Evolutionary conservation across 23 tunicate species (phyloP).

Genomic region (Styela clava): DNA sequence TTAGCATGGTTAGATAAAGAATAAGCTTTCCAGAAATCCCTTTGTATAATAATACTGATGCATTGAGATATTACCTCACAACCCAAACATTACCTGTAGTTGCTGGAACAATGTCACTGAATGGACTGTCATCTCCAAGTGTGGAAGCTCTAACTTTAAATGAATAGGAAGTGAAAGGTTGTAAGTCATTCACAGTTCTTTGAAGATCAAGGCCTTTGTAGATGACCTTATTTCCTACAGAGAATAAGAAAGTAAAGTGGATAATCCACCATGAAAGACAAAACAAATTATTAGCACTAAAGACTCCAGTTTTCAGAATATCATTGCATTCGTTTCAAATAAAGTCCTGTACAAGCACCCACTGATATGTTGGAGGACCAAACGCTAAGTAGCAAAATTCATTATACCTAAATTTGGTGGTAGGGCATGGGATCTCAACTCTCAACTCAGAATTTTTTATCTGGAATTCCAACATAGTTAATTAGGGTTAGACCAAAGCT

Average conservation of each 20-base stretch:
- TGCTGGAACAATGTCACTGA: constrained; percentile 48
- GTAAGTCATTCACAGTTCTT: constrained; percentile 29
- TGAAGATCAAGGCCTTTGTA: constrained; percentile 71
- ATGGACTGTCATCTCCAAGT: constrained; percentile 80
- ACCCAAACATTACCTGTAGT: constrained; percentile 75
- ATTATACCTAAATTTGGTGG: no score
- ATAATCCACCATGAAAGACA: background rate
- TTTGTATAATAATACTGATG: no score
- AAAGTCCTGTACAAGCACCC: no score
- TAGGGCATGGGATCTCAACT: no score
- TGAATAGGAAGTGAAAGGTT: constrained; percentile 47
- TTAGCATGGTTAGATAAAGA: no score
- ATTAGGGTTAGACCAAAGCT: no score
- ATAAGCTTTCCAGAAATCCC: no score
- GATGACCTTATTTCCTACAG: constrained; percentile 52
- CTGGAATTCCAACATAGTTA: no score
- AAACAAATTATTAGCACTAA: background rate
- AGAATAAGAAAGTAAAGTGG: background rate
- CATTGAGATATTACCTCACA: no score
- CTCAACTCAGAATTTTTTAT: no score
- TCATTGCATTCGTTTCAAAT: background rate
- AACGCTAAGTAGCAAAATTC: no score
- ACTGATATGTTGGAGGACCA: no score
- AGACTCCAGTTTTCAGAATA: background rate
- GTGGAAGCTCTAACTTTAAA: constrained; percentile 64